Percentiles rank a stretch among this genome's conserved stretches.
Conservation (phyloP, 2,888 invertebrate genomes). For the Eupithecia inturbata region DNA sequence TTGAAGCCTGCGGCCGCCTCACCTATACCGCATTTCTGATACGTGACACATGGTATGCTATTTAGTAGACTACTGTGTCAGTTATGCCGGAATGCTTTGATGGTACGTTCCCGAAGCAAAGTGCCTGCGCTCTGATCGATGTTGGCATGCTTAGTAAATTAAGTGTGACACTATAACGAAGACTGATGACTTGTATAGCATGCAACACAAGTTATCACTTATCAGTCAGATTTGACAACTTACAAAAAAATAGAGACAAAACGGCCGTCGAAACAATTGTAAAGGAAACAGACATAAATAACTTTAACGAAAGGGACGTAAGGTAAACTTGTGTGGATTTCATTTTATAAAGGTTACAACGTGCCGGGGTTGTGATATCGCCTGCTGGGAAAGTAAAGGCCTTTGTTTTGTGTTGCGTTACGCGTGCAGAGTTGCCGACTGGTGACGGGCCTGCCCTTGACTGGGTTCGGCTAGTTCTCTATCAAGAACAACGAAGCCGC, state of each 20-base stretch:
- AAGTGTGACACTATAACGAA: neutral
- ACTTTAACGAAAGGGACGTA: slow-evolving; percentile 21
- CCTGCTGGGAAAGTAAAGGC: slow-evolving; percentile 75
- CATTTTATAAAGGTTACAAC: slow-evolving; percentile 39
- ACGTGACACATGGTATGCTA: slow-evolving; percentile 49
- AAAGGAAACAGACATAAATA: neutral
- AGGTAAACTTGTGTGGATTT: slow-evolving; percentile 28
- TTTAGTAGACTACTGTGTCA: slow-evolving; percentile 22
- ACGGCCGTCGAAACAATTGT: neutral
- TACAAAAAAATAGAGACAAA: neutral
- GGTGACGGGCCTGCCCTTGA: slow-evolving; percentile 79
- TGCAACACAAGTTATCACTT: neutral
- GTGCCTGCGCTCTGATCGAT: neutral
- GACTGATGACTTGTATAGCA: neutral
- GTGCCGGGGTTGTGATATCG: slow-evolving; percentile 42
- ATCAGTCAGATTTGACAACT: no score
- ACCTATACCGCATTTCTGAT: slow-evolving; percentile 51
- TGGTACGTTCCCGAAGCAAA: slow-evolving; percentile 2
- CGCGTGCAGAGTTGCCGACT: slow-evolving; percentile 45
- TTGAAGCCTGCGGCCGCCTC: slow-evolving; percentile 45
- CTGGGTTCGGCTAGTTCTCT: slow-evolving; percentile 67
- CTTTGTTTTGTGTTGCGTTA: slow-evolving; percentile 60
- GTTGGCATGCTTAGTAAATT: neutral
- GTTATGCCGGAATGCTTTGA: slow-evolving; percentile 28
- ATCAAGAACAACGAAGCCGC: slow-evolving; percentile 44